Evolutionary conservation across 2,888 invertebrate species (phyloP).

Genomic region (Trachelus tabidus): DNA sequence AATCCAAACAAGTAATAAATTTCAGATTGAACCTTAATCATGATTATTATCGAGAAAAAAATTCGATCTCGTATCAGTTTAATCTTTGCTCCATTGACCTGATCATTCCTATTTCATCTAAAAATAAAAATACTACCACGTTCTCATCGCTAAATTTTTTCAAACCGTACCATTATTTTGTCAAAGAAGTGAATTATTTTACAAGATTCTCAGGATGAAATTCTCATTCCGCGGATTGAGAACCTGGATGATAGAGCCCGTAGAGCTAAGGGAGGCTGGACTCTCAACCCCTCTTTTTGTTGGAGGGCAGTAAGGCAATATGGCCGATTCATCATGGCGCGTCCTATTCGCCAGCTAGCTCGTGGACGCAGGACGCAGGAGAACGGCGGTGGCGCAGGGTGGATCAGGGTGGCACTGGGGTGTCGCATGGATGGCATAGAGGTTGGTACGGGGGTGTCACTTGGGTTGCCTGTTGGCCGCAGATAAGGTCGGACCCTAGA

Average conservation of each 20-base stretch:
- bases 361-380: constrained; percentile 36
- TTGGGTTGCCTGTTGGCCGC: constrained; percentile 52
- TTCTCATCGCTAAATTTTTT: not conserved
- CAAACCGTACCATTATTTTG: not conserved
- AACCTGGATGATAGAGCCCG: not conserved
- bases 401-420: not conserved
- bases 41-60: not conserved
- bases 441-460: constrained; percentile 19
- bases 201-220: not conserved
- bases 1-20: not conserved
- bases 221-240: not conserved
- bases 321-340: constrained; percentile 63
- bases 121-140: not conserved
- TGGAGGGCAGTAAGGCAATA: constrained; percentile 51
- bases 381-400: constrained; percentile 5
- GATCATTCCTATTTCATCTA: not conserved
- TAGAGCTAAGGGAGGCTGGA: not conserved
- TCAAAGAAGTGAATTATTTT: not conserved
- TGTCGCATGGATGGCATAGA: not conserved
- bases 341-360: constrained; percentile 38
- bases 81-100: not conserved
- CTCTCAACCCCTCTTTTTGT: constrained; percentile 28
- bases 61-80: not conserved
- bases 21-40: not conserved
- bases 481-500: constrained; percentile 64